Conservation (phyloP, 2,113 vertebrate species). For the Ptilonorhynchus violaceus region DNA sequence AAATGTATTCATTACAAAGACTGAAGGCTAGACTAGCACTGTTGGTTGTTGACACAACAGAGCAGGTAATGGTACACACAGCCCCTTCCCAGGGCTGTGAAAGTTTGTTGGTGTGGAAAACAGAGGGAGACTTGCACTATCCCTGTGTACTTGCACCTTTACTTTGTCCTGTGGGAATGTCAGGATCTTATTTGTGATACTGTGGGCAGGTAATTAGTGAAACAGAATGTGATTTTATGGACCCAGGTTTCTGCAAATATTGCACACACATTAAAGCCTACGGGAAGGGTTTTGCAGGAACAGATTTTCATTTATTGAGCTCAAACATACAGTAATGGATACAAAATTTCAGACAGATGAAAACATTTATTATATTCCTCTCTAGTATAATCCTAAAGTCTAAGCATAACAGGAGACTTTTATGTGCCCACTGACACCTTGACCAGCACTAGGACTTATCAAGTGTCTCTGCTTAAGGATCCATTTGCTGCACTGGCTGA, state of each 20-base stretch:
- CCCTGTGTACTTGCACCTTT: neutral
- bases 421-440: neutral
- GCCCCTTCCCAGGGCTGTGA: neutral
- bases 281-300: neutral
- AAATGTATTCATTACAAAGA: neutral
- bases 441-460: neutral
- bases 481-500: neutral
- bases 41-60: neutral
- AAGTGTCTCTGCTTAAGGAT: neutral
- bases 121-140: neutral
- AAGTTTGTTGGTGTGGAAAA: neutral
- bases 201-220: neutral
- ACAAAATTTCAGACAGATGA: neutral
- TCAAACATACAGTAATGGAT: neutral
- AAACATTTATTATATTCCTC: neutral
- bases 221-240: neutral
- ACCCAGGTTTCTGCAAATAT: neutral
- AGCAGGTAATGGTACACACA: accelerated
- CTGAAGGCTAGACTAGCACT: neutral
- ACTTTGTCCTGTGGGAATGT: neutral
- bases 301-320: neutral
- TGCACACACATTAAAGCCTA: neutral
- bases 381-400: neutral
- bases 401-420: neutral
- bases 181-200: neutral